Evolutionary conservation across 1,140 invertebrate genomes (phyloP).

Genomic region (Oncopeltus fasciatus): DNA sequence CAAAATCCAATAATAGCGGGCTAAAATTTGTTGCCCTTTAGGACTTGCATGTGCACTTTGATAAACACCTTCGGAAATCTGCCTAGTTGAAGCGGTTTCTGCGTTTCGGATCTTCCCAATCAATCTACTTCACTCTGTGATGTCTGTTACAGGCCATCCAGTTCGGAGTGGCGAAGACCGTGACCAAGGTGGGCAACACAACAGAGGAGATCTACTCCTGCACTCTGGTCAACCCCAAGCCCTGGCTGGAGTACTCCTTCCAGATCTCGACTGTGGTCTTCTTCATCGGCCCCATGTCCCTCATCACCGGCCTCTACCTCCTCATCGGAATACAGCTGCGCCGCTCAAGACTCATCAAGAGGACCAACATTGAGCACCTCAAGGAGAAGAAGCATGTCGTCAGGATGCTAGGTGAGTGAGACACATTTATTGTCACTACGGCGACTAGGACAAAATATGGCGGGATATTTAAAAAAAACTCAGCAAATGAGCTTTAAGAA

Average conservation of each 20-base stretch:
- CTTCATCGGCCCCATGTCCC: slow-evolving; percentile 70
- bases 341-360: slow-evolving; percentile 39
- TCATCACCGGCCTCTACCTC: slow-evolving; percentile 73
- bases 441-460: too few relatives aligned
- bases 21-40: too few relatives aligned
- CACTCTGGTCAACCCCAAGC: slow-evolving; percentile 32
- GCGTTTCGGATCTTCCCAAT: too few relatives aligned
- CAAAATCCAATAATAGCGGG: too few relatives aligned
- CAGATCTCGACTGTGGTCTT: slow-evolving; percentile 71
- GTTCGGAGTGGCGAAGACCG: slow-evolving; percentile 46
- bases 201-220: slow-evolving; percentile 30
- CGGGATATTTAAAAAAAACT: too few relatives aligned
- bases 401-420: slow-evolving; percentile 51
- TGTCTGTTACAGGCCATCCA: slow-evolving; percentile 44
- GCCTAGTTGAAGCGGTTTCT: too few relatives aligned
- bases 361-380: slow-evolving; percentile 4
- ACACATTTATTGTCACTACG: too few relatives aligned
- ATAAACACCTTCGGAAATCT: too few relatives aligned
- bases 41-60: too few relatives aligned
- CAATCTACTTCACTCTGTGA: too few relatives aligned
- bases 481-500: too few relatives aligned
- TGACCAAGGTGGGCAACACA: slow-evolving; percentile 26
- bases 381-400: slow-evolving; percentile 42
- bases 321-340: slow-evolving; percentile 63
- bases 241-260: slow-evolving; percentile 50